Evolutionary conservation across 2,888 invertebrate genomes (phyloP).

Genomic region (Clusia tigrina): DNA sequence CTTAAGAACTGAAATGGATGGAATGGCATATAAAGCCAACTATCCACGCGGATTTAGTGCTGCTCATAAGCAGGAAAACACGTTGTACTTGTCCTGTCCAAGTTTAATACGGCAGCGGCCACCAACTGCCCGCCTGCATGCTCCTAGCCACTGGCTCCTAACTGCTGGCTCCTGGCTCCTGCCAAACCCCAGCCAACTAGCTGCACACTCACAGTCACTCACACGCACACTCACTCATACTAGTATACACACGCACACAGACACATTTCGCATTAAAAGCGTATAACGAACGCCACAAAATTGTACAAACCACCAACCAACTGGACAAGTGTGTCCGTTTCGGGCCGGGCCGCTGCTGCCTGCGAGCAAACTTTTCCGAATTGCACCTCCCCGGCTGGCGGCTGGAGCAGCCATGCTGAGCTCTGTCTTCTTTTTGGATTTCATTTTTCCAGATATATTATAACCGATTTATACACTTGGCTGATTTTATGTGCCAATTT

Average conservation of each 20-base stretch:
- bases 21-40: no score
- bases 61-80: background rate
- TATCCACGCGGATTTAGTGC: no score
- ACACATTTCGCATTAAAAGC: conserved; percentile 8
- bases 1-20: no score
- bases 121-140: no score
- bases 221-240: conserved; percentile 15
- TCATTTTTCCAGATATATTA: background rate
- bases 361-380: background rate
- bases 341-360: background rate
- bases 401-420: background rate
- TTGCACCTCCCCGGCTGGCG: background rate
- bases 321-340: background rate
- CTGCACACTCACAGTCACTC: conserved; percentile 20
- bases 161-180: no score
- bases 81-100: no score
- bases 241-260: background rate
- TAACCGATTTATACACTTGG: background rate
- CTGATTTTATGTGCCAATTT: conserved; percentile 3
- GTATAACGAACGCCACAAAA: background rate
- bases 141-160: no score
- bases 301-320: background rate
- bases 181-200: background rate
- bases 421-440: background rate
- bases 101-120: no score